A percentile compares a stretch with the other conserved stretches of the same genome.
Evolutionary conservation across 2,113 vertebrate species (phyloP).

Genomic region (Microcebus jonahi): DNA sequence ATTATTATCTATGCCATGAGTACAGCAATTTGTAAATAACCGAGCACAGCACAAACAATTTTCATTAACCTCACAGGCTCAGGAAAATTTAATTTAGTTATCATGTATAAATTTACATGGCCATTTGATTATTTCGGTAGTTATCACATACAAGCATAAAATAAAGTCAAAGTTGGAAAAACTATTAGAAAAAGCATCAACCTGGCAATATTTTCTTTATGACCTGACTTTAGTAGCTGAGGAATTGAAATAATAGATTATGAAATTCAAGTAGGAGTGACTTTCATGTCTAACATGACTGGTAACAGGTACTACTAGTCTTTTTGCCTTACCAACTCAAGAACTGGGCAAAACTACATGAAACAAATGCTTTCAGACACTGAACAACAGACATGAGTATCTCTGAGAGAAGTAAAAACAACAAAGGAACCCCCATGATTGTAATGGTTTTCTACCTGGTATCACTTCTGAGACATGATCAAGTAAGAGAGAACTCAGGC

Average conservation of each 20-base stretch:
- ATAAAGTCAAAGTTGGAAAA: not conserved
- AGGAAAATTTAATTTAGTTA: constrained; percentile 5
- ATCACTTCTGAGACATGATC: not conserved
- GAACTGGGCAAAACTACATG: not conserved
- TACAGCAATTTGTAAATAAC: constrained; percentile 49
- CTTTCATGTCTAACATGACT: not conserved
- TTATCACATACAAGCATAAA: not conserved
- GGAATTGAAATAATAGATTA: not conserved
- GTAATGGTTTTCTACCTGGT: not conserved
- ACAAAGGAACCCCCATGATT: not conserved
- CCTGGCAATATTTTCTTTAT: not conserved
- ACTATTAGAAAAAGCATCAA: not conserved
- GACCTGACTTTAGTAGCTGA: not conserved
- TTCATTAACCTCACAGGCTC: not conserved
- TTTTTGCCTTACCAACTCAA: not conserved
- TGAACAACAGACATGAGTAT: not conserved
- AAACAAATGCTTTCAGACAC: not conserved
- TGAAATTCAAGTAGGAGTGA: not conserved
- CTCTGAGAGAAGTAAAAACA: not conserved
- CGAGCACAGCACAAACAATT: constrained; percentile 22
- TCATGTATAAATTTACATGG: not conserved
- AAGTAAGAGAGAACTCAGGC: not conserved
- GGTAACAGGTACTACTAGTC: not conserved
- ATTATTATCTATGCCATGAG: not conserved
- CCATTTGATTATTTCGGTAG: not conserved